Evolutionary conservation across 2,797 vertebrate species (phyloP).

Genomic region (Sebastes elongatus): DNA sequence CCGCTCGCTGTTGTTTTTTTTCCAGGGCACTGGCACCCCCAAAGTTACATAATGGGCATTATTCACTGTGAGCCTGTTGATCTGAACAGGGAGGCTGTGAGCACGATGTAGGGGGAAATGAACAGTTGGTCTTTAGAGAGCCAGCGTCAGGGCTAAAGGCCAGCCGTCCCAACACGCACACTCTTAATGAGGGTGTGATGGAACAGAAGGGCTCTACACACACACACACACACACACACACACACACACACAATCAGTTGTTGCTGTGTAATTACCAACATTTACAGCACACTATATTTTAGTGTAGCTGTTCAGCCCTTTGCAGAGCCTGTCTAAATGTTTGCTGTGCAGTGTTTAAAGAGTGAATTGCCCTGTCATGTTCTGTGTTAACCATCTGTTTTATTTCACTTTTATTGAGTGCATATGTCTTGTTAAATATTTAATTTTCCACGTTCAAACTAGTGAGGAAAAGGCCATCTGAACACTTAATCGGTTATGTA

Average conservation of each 20-base stretch:
- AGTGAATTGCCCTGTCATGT: constrained; percentile 16
- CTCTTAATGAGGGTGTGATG: constrained; percentile 72
- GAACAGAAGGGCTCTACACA: constrained; percentile 33
- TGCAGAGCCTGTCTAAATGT: constrained; percentile 29
- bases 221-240: neutral
- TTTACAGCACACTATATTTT: constrained; percentile 41
- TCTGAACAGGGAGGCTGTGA: constrained; percentile 58
- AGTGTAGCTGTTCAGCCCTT: constrained; percentile 26
- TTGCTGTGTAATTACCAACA: constrained; percentile 30
- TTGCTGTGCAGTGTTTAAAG: constrained; percentile 25
- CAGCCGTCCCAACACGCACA: constrained; percentile 54
- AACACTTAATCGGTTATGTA: neutral
- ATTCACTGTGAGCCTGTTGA: constrained; percentile 58
- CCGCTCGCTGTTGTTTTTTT: constrained; percentile 9
- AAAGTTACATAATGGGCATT: constrained; percentile 73
- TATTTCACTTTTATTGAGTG: constrained; percentile 5
- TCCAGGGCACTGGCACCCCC: constrained; percentile 38
- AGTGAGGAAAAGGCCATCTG: neutral
- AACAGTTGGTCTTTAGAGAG: constrained; percentile 55
- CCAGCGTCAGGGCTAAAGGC: constrained; percentile 58
- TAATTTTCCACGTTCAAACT: neutral
- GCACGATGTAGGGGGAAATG: constrained; percentile 59
- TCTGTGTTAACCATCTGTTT: constrained; percentile 36
- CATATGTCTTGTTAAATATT: constrained; percentile 30
- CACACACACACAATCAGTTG: constrained; percentile 21